Evolutionary conservation across 64 coral and sea anemone genomes (phyloP), one percentile per base, ranked within the genome.

Genomic region (Montipora efflorescens): DNA sequence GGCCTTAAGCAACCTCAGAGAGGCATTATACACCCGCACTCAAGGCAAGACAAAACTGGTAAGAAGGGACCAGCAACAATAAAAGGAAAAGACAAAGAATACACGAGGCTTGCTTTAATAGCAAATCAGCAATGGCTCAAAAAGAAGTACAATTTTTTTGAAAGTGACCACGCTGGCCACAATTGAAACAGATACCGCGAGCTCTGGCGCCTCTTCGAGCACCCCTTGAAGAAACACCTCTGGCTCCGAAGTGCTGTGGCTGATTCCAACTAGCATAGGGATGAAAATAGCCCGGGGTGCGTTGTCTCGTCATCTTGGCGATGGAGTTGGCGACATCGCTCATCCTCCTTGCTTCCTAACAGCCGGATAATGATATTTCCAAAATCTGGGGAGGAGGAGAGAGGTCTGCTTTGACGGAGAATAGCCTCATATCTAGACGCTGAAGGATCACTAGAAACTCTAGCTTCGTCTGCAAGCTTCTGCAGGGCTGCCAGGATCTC

Each of bases 381-480:
- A 78, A 93, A 79, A 18, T 87, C n/a, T 5, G 59, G 58, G 21
- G 8, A 66, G 20, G 9, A 79, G 19, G 47, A 47, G 70, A 64
- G 57, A 8, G 91, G 82, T 36, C 91, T n/a, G 51, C 11, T 14
- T 48, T 93, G 91, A 1, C 91, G 48, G 11, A 93, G 76, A 8
- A 93, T 87, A 6, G 91, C 91, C 75, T 93, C 91, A 72, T 23
- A 93, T 48, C 77, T 44, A 11, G 75, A 55, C 0, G 91, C 91
- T 67, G 44, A 75, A n/a, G 69, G 11, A n/a, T 87, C 71, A 47
- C 44, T 45, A 46, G 83, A 28, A 70, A 84, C 87, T 10, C 91
- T 77, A 6, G 91, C 91, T 47, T 87, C 83, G 51, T 93, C 82
- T 7, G 91, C 91, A 6, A 93, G 57, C 73, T 87, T 87, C 87